Percentiles rank a stretch among this genome's conserved stretches.
Evolutionary conservation across 2,888 invertebrate species (phyloP).

Genomic region (Agonopterix heracliana): DNA sequence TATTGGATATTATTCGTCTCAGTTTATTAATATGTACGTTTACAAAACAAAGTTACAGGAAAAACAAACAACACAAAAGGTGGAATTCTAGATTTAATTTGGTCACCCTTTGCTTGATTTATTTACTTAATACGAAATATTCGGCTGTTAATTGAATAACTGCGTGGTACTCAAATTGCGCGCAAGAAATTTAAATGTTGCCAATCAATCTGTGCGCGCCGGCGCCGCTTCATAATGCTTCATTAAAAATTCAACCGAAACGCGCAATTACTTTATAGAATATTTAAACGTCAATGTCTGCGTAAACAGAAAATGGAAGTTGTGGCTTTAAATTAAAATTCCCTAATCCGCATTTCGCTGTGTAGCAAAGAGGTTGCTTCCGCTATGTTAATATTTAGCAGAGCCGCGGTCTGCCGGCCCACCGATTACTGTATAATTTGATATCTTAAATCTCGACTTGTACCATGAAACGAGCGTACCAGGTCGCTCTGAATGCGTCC

Average conservation of each 20-base stretch:
- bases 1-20: too few species aligned
- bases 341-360: slow-evolving; percentile 53
- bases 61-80: too few species aligned
- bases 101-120: slow-evolving; percentile 46
- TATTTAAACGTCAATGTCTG: slow-evolving; percentile 64
- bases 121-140: slow-evolving; percentile 57
- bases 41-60: too few species aligned
- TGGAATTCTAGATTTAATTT: slow-evolving; percentile 3
- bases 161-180: slow-evolving; percentile 48
- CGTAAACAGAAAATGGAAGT: slow-evolving; percentile 58
- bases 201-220: slow-evolving; percentile 51
- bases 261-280: slow-evolving; percentile 66
- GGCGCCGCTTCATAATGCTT: slow-evolving; percentile 57
- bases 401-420: slow-evolving; percentile 38
- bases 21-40: too few species aligned
- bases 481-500: slow-evolving; percentile 57
- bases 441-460: slow-evolving; percentile 64
- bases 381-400: slow-evolving; percentile 65
- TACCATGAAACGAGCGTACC: slow-evolving; percentile 45
- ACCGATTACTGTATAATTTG: slow-evolving; percentile 68
- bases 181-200: slow-evolving; percentile 66
- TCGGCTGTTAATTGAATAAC: slow-evolving; percentile 62
- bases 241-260: slow-evolving; percentile 68
- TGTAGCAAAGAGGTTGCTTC: slow-evolving; percentile 55
- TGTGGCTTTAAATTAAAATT: slow-evolving; percentile 62